These are phyloP conservation scores for Neoseiulus cucumeris DNA, from an alignment of 1,140 invertebrate genomes.

Conservation along the genomic window DNA sequence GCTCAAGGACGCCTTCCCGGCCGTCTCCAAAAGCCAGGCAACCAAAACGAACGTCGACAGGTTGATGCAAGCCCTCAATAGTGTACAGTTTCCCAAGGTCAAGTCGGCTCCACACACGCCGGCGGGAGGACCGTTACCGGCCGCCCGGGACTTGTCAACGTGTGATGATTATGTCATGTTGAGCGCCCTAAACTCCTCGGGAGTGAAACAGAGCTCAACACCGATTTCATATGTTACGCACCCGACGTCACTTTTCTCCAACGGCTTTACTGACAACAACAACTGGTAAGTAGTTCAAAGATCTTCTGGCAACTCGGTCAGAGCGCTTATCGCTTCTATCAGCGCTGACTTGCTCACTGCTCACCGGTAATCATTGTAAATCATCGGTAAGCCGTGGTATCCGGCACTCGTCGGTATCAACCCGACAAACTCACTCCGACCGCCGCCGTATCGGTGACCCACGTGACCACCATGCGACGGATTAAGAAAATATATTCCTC, in stretches of 20 bases:
- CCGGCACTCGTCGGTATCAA: no score
- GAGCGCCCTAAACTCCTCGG: slow-evolving; percentile 22
- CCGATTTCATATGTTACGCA: background rate
- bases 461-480: no score
- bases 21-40: slow-evolving; percentile 4
- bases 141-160: slow-evolving; percentile 24
- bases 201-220: slow-evolving; percentile 11
- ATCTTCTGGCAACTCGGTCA: no score
- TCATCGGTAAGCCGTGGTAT: no score
- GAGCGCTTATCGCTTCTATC: no score
- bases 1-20: slow-evolving; percentile 1
- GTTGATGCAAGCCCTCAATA: background rate
- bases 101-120: background rate
- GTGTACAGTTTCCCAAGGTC: background rate
- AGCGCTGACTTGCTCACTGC: no score
- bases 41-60: background rate
- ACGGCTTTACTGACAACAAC: slow-evolving; percentile 9
- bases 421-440: no score
- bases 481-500: no score
- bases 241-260: slow-evolving; percentile 2
- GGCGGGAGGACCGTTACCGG: background rate
- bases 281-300: background rate
- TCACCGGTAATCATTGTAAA: no score
- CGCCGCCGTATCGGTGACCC: no score
- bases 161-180: slow-evolving; percentile 28